Base-by-base conservation (phyloP, 2,888 invertebrate species). In the Argyresthia albistria region DNA sequence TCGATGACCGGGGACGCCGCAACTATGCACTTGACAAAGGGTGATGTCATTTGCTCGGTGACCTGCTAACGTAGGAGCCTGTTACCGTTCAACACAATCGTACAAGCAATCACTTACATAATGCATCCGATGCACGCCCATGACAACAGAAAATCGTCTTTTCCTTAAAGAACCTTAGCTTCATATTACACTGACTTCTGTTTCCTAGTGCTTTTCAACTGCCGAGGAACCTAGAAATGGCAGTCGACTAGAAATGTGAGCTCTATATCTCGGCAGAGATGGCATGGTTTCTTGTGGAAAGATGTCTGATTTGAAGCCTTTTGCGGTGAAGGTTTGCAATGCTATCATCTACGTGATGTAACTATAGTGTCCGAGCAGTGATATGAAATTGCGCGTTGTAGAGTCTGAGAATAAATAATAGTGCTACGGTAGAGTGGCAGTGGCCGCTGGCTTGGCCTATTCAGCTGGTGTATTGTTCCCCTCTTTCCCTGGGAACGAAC, bases 21-120 rank as follows among this genome's bases (percentile, higher is more conserved):
- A 50, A 51, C 35, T 49, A 46, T 80, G 79, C 77, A 81, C 80
- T 86, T 83, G 84, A 81, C 80, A 77, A 73, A 69, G 64, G 69
- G 72, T 80, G 80, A 80, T 83, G 83, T 80, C 81, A 83, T 80
- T 76, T 71, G 77, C 72, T 75, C 69, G 75, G 76, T 78, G 84
- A 84, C 81, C 86, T 79, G 82, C 77, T 80, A 77, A 43, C 46
- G 46, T 10, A 76, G 73, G 75, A 76, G 76, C 79, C 80, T 72
- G 76, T 80, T 80, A 84, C 82, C 76, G 80, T 84, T 84, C 76
- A 67, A 70, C 64, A 69, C 70, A 79, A 69, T 77, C 75, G 71
- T 74, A 76, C 73, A 73, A 74, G 67, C 50, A 43, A 51, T 45
- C 69, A 66, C 80, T 82, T 82, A 80, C 78, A 79, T 83, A 83